These are phyloP conservation scores for Cryptoblepharus egeriae DNA, from an alignment of 2,797 vertebrate genomes.

Conservation along the genomic window DNA sequence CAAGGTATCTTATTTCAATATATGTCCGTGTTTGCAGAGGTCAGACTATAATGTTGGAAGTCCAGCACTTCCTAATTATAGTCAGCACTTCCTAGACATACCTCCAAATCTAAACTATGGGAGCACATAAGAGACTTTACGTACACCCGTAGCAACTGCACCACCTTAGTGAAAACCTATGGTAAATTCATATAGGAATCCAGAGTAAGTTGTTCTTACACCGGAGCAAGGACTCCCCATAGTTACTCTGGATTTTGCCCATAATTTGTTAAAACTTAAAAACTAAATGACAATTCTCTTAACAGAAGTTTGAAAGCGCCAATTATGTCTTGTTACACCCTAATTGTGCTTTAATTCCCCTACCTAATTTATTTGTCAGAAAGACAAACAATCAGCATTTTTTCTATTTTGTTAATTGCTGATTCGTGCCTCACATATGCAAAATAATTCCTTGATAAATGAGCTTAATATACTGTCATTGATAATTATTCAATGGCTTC, in stretches of 20 bases:
- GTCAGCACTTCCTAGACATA: too few species aligned
- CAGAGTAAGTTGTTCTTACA: too few species aligned
- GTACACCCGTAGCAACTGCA: too few species aligned
- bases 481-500: background rate
- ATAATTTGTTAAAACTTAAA: background rate
- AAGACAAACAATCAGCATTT: background rate
- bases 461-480: background rate
- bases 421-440: background rate
- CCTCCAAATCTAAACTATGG: too few species aligned
- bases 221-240: too few species aligned
- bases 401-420: background rate
- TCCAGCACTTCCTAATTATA: background rate
- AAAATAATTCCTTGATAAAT: background rate
- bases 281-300: background rate
- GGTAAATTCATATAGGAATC: too few species aligned
- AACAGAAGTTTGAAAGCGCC: background rate
- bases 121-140: too few species aligned
- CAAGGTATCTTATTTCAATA: background rate
- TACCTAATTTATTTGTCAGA: background rate
- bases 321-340: background rate
- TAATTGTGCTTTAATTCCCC: background rate
- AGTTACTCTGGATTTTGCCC: too few species aligned
- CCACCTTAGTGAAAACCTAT: too few species aligned
- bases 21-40: background rate
- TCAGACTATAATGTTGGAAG: background rate